These are phyloP conservation scores for Zingel zingel DNA, from an alignment of 2,113 vertebrate genomes.

Conservation along the genomic window DNA sequence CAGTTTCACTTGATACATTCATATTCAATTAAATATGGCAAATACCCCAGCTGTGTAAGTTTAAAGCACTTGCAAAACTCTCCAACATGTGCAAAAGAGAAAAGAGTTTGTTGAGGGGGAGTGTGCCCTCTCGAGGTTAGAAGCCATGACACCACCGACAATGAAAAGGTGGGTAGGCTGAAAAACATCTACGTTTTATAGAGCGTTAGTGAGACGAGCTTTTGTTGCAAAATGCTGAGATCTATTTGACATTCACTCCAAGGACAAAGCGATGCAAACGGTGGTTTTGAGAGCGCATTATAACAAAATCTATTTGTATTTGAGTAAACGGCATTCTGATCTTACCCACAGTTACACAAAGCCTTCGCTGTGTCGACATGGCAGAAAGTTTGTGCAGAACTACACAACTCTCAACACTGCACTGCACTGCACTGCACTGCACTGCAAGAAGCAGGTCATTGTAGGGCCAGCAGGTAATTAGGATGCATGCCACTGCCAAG, in stretches of 20 bases:
- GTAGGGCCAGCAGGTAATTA: constrained; percentile 44
- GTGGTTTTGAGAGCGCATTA: constrained; percentile 13
- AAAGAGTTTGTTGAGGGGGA: constrained; percentile 18
- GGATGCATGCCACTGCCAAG: constrained; percentile 58
- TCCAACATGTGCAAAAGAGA: constrained; percentile 37
- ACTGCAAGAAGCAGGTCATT: constrained; percentile 28
- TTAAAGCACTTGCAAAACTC: constrained; percentile 24
- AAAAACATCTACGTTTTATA: constrained; percentile 22
- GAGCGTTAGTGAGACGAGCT: constrained; percentile 42
- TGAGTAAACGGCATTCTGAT: constrained; percentile 59
- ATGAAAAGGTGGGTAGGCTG: constrained; percentile 52
- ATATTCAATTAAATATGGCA: not conserved
- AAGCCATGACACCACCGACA: constrained; percentile 48
- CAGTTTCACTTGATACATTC: not conserved
- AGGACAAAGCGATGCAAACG: constrained; percentile 9
- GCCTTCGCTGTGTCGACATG: constrained; percentile 48
- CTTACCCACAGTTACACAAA: constrained; percentile 58
- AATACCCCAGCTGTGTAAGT: constrained; percentile 9
- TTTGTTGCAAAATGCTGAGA: constrained; percentile 63
- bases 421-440: constrained; percentile 4
- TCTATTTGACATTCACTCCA: constrained; percentile 57
- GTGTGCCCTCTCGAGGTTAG: constrained; percentile 41
- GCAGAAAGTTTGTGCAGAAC: not conserved
- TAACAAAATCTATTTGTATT: constrained; percentile 49
- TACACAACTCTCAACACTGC: not conserved